Evolutionary conservation across 2,113 vertebrate genomes (phyloP).

Genomic region (Erpornis zantholeuca): DNA sequence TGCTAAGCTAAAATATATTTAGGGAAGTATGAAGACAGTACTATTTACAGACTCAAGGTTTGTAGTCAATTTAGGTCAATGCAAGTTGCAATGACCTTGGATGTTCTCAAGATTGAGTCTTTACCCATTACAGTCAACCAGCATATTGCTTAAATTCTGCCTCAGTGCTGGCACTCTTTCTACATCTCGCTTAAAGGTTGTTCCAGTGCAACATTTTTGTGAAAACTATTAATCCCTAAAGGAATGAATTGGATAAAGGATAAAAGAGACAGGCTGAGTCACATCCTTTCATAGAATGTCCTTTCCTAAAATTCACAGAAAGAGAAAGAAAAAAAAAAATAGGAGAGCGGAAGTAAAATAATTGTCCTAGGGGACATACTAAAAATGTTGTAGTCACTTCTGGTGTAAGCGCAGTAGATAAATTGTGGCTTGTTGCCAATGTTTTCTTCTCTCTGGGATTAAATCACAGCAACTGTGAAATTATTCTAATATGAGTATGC

Average conservation of each 20-base stretch:
- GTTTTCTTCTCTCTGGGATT: background rate
- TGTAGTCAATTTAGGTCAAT: background rate
- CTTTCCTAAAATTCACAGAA: background rate
- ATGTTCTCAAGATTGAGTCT: background rate
- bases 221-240: background rate
- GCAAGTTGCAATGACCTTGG: background rate
- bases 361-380: background rate
- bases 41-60: background rate
- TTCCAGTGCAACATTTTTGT: background rate
- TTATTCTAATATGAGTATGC: background rate
- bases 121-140: background rate
- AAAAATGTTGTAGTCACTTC: background rate
- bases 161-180: background rate
- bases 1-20: background rate
- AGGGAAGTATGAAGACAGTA: background rate
- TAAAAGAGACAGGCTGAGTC: background rate
- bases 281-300: background rate
- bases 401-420: background rate
- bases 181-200: background rate
- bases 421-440: background rate
- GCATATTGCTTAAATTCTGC: background rate
- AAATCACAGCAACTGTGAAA: background rate
- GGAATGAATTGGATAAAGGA: background rate
- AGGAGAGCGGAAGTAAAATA: background rate
- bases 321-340: background rate